Conservation (phyloP, 2,113 vertebrate genomes). For the Cairina moschata region DNA sequence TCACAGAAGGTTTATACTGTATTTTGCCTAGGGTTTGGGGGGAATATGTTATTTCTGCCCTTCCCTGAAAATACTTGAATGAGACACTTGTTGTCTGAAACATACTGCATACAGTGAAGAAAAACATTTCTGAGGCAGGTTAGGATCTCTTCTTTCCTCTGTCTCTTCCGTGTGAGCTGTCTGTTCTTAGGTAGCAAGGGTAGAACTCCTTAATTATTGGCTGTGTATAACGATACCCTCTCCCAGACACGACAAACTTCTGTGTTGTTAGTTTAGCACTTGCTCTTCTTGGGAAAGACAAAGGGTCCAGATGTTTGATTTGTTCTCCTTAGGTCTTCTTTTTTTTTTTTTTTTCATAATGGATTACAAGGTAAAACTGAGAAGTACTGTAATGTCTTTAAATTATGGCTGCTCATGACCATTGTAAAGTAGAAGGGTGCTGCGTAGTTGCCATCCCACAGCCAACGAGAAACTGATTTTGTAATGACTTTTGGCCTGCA, state of each 20-base stretch:
- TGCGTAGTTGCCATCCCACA: conserved; percentile 36
- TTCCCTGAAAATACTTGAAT: conserved; percentile 85
- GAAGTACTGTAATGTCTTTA: conserved; percentile 81
- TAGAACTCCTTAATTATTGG: neutral
- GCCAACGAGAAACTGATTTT: conserved; percentile 64
- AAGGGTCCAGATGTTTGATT: conserved; percentile 54
- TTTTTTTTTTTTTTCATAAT: neutral
- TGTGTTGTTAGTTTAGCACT: neutral
- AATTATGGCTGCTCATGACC: conserved; percentile 68
- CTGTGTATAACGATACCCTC: neutral
- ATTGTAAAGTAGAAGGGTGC: conserved; percentile 63
- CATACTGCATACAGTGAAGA: conserved; percentile 65
- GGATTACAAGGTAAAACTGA: conserved; percentile 76
- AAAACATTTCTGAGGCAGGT: conserved; percentile 39
- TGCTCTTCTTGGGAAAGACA: conserved; percentile 56
- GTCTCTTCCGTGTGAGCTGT: neutral
- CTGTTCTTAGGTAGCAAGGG: neutral
- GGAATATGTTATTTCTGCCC: conserved; percentile 79
- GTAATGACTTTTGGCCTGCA: conserved; percentile 67
- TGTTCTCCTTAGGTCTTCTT: conserved; percentile 39
- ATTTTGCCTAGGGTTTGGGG: conserved; percentile 74
- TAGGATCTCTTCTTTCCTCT: conserved; percentile 26
- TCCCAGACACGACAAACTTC: neutral
- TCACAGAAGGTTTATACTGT: conserved; percentile 64
- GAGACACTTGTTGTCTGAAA: conserved; percentile 74